Evolutionary conservation across 2,888 invertebrate genomes (phyloP).

Genomic region (Norana najaformis): DNA sequence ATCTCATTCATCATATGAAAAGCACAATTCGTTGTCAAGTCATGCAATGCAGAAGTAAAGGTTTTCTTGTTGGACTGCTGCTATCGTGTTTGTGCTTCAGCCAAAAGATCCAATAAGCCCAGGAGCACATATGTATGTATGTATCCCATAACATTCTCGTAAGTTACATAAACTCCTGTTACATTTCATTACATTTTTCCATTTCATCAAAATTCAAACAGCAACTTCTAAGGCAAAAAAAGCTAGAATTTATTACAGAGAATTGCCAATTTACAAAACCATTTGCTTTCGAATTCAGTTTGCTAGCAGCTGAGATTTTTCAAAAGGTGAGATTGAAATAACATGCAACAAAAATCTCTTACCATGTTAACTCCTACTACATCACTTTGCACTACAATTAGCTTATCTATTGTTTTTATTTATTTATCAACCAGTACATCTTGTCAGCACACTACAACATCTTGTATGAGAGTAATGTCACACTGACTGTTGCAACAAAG

Average conservation of each 20-base stretch:
- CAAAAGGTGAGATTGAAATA: neutral
- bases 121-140: neutral
- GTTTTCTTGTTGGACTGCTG: neutral
- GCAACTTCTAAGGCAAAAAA: neutral
- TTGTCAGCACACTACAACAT: too few relatives aligned
- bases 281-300: neutral
- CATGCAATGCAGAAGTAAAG: neutral
- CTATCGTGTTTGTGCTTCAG: neutral
- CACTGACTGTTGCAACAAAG: neutral
- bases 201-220: neutral
- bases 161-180: neutral
- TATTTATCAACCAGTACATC: neutral
- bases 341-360: neutral
- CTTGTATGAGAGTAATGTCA: neutral
- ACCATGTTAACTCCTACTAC: neutral
- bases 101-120: too few relatives aligned
- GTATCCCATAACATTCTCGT: neutral
- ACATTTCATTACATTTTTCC: neutral
- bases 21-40: neutral
- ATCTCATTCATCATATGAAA: neutral
- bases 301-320: neutral
- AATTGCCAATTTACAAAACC: neutral
- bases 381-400: neutral
- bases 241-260: neutral
- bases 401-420: neutral